These are phyloP conservation scores for Cheirogaleus medius DNA, from an alignment of 2,113 vertebrate genomes.

Conservation along the genomic window DNA sequence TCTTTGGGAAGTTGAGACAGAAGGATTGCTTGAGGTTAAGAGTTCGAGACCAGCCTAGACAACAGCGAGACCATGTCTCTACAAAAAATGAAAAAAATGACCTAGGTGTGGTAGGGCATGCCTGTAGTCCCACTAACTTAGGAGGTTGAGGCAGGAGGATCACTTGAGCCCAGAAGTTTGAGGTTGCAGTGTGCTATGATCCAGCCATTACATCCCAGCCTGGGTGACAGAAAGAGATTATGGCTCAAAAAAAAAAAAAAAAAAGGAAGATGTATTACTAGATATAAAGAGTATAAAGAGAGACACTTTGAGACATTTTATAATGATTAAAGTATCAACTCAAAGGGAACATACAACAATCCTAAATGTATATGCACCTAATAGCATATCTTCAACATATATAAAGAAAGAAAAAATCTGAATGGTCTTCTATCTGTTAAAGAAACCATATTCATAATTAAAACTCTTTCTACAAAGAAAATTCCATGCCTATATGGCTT, in stretches of 20 bases:
- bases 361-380: not conserved
- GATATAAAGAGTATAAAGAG: not conserved
- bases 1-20: not conserved
- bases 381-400: not conserved
- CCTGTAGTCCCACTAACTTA: not conserved
- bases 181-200: too few species aligned
- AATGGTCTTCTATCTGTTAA: not conserved
- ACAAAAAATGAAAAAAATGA: too few species aligned
- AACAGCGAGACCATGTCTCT: too few species aligned
- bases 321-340: not conserved
- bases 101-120: too few species aligned
- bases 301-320: not conserved
- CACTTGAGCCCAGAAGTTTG: too few species aligned
- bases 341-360: not conserved
- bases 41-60: not conserved
- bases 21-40: not conserved
- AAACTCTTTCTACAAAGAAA: not conserved
- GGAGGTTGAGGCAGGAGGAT: not conserved
- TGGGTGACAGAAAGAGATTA: too few species aligned
- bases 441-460: slow-evolving; percentile 11
- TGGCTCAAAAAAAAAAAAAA: too few species aligned
- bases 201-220: too few species aligned
- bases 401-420: not conserved
- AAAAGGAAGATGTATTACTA: not conserved
- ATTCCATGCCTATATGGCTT: not conserved